Base-by-base conservation (phyloP, 2,797 vertebrate species). In the Cirrhinus molitorella region DNA sequence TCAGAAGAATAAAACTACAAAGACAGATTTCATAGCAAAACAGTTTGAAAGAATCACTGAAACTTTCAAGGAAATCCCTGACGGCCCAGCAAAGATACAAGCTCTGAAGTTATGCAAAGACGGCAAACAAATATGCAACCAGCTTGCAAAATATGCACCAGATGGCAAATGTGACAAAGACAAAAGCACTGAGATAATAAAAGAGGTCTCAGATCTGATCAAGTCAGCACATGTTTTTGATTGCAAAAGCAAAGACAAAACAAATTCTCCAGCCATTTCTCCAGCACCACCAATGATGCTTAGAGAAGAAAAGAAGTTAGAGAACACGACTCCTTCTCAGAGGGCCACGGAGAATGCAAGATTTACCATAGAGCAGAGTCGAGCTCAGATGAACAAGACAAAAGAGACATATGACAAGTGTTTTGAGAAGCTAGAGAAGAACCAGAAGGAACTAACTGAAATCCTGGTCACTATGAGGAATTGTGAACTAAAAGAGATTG, bases 351-450 rank as follows among this genome's bases (percentile, higher is more conserved):
- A 84, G 14, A 72, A 53, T 47, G 68, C 70, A 23, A 11, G 37
- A 49, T 80, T 80, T 4, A 8, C 23, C 25, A 74, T 85, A 31
- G 70, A 85, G 47, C 68, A 74, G 77, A 74, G 0, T 31, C 81
- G 90, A 9, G 77, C 72, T 21, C 77, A 89, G 31, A 19, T 91
- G 66, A 47, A 80, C 43, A 91, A 53, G 72, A 65, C 88, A 28
- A 72, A 19, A 28, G 11, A 16, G 5, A 85, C 89, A 85, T 83
- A 72, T 80, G 66, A 70, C 2, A 80, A 80, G 79, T 23, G 16
- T 28, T 5, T 71, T n/a, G 49, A 28, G 31, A 70, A 80, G 16
- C 37, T 80, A 43, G 49, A 80, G 51, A 47, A n/a, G 25, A 80
- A 71, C 1, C 17, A 80, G n/a, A 57, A 80, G 7, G 37, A 80